Evolutionary conservation across 2,113 vertebrate species (phyloP).

Genomic region (Hippolais icterina): DNA sequence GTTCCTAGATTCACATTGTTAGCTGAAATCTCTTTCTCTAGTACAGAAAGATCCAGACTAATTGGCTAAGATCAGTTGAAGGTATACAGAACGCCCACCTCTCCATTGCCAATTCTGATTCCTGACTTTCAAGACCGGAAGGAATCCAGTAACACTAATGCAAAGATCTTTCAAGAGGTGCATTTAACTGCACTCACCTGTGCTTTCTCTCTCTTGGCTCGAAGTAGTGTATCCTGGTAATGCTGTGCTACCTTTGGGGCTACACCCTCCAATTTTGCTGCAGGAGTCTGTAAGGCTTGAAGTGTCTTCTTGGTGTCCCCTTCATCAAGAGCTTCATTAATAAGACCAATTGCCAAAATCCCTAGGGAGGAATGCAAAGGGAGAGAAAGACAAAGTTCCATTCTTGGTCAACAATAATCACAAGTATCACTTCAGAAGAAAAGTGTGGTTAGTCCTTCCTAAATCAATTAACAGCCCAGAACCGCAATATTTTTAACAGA

Average conservation of each 20-base stretch:
- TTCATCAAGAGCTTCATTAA: slow-evolving; percentile 95
- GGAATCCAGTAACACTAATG: neutral
- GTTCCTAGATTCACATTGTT: neutral
- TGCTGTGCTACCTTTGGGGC: slow-evolving; percentile 86
- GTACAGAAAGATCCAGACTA: neutral
- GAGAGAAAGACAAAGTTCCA: neutral
- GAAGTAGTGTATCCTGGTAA: slow-evolving; percentile 90
- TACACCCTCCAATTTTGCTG: slow-evolving; percentile 91
- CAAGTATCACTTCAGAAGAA: neutral
- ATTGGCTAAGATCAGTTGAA: neutral
- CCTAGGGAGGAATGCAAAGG: slow-evolving; percentile 68
- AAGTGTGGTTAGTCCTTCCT: neutral
- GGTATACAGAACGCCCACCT: neutral
- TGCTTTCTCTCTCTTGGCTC: slow-evolving; percentile 92
- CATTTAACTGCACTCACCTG: slow-evolving; percentile 76
- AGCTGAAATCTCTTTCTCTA: neutral
- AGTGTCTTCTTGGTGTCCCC: slow-evolving; percentile 87
- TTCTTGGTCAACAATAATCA: neutral
- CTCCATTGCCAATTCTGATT: neutral
- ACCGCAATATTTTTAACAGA: neutral
- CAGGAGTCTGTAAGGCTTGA: slow-evolving; percentile 84
- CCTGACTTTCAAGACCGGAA: neutral
- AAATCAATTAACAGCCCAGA: neutral
- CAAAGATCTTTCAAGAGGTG: neutral
- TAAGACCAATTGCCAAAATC: slow-evolving; percentile 92